These are phyloP conservation scores for Hetaerina titia DNA, from an alignment of 2,888 invertebrate species.

Conservation along the genomic window DNA sequence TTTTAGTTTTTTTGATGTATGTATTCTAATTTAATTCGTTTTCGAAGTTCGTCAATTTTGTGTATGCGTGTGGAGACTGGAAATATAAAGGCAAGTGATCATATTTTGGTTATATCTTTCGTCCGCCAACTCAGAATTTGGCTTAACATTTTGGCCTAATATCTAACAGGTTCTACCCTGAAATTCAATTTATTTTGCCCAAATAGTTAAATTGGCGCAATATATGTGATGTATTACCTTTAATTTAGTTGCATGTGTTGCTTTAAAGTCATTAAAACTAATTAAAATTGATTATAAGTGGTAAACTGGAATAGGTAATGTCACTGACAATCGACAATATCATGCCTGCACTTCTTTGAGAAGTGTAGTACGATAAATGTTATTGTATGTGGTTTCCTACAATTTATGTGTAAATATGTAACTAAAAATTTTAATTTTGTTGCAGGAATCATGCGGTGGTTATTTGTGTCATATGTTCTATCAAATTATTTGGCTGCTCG, in stretches of 20 bases:
- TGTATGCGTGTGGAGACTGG: neutral
- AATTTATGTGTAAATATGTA: neutral
- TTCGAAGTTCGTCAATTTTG: neutral
- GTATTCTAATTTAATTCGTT: conserved; percentile 59
- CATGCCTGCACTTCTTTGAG: neutral
- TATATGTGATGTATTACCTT: neutral
- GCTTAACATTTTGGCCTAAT: conserved; percentile 36
- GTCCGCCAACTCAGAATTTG: conserved; percentile 39
- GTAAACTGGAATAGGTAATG: neutral
- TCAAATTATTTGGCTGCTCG: neutral
- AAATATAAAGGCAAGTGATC: conserved; percentile 39
- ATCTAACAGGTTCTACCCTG: conserved; percentile 48
- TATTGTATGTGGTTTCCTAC: neutral
- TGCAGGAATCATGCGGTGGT: conserved; percentile 60
- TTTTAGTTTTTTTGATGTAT: conserved; percentile 68
- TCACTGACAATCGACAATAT: neutral
- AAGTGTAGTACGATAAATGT: neutral
- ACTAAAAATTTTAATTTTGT: neutral
- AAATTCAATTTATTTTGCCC: neutral
- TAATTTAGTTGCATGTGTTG: neutral
- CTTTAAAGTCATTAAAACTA: neutral
- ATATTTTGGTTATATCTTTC: neutral
- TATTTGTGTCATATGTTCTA: neutral
- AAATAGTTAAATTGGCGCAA: neutral
- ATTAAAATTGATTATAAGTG: neutral